phyloP scores from a whole-genome alignment of 2,113 vertebrate genomes.

The Lichenostomus cassidix region DNA sequence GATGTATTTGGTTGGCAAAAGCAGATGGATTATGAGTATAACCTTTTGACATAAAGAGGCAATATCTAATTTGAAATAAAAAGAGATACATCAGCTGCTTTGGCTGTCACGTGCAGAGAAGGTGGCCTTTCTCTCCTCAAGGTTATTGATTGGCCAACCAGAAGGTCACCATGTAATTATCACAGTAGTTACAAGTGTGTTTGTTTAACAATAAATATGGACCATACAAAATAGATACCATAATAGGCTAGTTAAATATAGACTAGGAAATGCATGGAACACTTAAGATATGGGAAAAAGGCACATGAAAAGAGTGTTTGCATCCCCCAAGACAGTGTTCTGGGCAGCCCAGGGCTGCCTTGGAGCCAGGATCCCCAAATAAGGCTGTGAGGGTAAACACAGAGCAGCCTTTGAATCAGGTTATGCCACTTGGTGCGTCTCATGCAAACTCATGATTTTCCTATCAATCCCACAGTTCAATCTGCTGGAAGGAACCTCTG shows the following conservation, averaged over 20 bases:
- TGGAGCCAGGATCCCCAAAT: neutral
- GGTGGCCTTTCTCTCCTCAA: neutral
- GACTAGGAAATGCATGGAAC: neutral
- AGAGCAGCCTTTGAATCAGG: neutral
- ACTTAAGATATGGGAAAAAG: conserved; percentile 36
- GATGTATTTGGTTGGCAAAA: neutral
- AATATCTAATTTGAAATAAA: neutral
- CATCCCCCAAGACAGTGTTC: conserved; percentile 31
- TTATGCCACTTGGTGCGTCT: neutral
- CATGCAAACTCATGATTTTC: neutral
- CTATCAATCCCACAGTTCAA: neutral
- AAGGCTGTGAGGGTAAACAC: neutral
- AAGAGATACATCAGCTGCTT: neutral
- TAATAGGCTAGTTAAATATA: conserved; percentile 40
- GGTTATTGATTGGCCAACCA: neutral
- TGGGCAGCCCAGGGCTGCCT: neutral
- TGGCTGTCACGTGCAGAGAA: neutral
- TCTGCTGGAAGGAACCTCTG: neutral
- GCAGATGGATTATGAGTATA: neutral
- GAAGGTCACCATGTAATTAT: neutral
- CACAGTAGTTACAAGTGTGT: neutral
- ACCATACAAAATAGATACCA: neutral
- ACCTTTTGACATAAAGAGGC: neutral
- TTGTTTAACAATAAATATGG: neutral
- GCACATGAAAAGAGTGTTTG: neutral